phyloP scores from a whole-genome alignment of 2,113 vertebrate species.

The Platysteira castanea region DNA sequence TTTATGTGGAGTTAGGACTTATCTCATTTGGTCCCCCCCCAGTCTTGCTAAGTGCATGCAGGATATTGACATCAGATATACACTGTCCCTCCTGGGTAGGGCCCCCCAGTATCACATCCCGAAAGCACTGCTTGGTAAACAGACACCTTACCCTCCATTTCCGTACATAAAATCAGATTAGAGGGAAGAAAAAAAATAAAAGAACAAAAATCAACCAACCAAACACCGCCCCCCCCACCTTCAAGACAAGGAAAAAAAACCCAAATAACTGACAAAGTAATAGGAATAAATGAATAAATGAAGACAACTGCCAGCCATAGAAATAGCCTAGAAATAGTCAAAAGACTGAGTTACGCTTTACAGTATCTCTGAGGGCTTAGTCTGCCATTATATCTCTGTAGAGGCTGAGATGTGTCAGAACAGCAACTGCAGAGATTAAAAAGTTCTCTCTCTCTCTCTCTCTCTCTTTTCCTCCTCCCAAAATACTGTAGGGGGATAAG shows the following conservation, averaged over 20 bases:
- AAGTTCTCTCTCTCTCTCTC: too few species aligned
- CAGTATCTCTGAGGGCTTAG: neutral
- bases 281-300: neutral
- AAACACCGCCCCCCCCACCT: rapidly evolving
- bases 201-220: neutral
- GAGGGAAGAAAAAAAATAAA: neutral
- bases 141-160: neutral
- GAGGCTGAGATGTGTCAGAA: neutral
- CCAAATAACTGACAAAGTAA: neutral
- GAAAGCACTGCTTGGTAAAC: neutral
- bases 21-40: rapidly evolving
- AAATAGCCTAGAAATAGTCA: neutral
- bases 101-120: neutral
- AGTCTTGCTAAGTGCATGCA: neutral
- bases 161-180: neutral
- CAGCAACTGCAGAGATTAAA: neutral
- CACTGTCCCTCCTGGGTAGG: neutral
- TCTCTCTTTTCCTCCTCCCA: neutral
- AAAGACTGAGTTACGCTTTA: neutral
- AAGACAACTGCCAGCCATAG: neutral
- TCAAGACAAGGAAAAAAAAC: neutral
- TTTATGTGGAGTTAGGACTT: neutral
- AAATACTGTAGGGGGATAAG: neutral
- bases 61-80: neutral
- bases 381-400: neutral